A percentile compares a stretch with the other conserved stretches of the same genome.
Evolutionary conservation across 1,140 invertebrate species (phyloP).

Genomic region (Euura saliciscinereae): DNA sequence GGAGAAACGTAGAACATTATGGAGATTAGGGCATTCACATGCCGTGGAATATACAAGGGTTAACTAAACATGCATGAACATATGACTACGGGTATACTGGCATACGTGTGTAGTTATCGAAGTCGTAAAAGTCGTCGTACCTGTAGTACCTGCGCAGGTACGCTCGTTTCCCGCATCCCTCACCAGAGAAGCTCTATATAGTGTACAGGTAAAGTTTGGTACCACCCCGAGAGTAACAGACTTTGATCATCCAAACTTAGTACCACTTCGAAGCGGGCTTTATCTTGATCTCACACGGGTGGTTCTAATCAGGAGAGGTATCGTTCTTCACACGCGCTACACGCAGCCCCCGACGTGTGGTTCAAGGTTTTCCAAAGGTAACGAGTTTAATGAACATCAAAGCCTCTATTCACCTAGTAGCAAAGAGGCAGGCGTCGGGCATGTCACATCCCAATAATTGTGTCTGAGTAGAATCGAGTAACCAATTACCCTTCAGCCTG

Average conservation of each 20-base stretch:
- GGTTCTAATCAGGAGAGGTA: neutral
- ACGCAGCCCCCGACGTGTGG: neutral
- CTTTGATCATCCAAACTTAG: neutral
- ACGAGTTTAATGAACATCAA: neutral
- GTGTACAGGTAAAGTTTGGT: neutral
- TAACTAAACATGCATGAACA: conserved; percentile 6
- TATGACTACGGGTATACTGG: neutral
- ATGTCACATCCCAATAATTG: no score
- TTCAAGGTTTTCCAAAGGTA: neutral
- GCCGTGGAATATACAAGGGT: neutral
- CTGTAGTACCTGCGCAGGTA: no score
- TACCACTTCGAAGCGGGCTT: neutral
- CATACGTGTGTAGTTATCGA: conserved; percentile 1
- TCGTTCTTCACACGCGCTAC: neutral
- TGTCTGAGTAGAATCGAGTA: no score
- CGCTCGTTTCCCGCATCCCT: no score
- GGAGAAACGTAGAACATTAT: conserved; percentile 2
- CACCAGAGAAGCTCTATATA: no score
- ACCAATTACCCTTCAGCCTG: no score
- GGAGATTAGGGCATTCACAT: conserved; percentile 7
- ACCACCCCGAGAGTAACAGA: neutral
- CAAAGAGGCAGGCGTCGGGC: no score
- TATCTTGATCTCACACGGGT: neutral
- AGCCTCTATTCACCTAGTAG: neutral
- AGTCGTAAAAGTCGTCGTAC: neutral